Conservation (phyloP, 2,797 vertebrate species). For the Bradypodion ventrale region DNA sequence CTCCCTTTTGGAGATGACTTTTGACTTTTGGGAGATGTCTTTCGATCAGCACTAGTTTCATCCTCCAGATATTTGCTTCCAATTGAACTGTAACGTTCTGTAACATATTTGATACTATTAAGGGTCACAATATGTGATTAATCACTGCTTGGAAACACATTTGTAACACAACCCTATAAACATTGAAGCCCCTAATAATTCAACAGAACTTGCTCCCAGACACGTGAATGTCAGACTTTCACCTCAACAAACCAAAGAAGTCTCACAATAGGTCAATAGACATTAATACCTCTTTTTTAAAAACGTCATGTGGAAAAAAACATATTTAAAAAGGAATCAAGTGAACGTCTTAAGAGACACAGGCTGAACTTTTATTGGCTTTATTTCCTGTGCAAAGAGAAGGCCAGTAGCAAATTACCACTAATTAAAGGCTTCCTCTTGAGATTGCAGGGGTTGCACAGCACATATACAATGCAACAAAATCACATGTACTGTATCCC, state of each 20-base stretch:
- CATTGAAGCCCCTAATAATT: not conserved
- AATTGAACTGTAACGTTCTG: slow-evolving; percentile 18
- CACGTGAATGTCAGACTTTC: not conserved
- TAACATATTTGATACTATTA: not conserved
- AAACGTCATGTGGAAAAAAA: not conserved
- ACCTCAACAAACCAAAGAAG: not conserved
- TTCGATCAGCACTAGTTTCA: slow-evolving; percentile 13
- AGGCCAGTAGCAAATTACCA: too few species aligned
- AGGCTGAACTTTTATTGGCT: too few species aligned
- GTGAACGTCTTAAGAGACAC: too few species aligned
- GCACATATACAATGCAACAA: too few species aligned
- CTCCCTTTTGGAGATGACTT: not conserved
- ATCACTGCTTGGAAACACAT: not conserved
- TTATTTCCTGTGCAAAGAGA: too few species aligned
- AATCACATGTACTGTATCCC: too few species aligned
- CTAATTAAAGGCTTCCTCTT: too few species aligned
- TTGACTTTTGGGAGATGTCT: not conserved
- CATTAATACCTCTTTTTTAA: too few species aligned
- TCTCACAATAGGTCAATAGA: not conserved
- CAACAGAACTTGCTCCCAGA: not conserved
- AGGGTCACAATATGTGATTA: not conserved
- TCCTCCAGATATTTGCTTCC: slow-evolving; percentile 29
- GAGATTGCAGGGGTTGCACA: too few species aligned
- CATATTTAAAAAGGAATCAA: not conserved
- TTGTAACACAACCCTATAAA: not conserved